Conservation (phyloP, 2,113 vertebrate species). For the Oncorhynchus kisutch region DNA sequence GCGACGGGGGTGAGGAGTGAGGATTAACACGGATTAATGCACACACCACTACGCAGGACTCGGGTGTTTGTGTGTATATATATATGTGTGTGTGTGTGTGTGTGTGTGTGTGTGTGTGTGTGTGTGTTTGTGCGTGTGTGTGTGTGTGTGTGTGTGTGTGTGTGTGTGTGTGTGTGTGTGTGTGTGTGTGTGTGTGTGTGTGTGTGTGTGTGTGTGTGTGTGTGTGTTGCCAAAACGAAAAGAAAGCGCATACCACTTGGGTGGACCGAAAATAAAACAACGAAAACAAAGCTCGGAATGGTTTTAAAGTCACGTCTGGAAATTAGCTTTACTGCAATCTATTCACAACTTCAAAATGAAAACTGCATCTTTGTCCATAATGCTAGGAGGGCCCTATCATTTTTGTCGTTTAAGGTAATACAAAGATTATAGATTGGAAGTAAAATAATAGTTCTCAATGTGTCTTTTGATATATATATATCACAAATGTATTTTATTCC, state of each 20-base stretch:
- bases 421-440: no score
- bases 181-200: not conserved
- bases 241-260: conserved; percentile 18
- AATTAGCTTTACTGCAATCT: no score
- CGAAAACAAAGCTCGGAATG: conserved; percentile 31
- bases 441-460: no score
- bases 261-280: conserved; percentile 16
- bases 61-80: not conserved
- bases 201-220: no score
- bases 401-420: no score
- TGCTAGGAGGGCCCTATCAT: no score
- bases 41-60: conserved; percentile 12
- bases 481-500: no score
- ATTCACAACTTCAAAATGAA: no score
- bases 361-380: no score
- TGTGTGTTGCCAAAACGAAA: conserved; percentile 6
- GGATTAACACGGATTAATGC: conserved; percentile 69
- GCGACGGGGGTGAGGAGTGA: conserved; percentile 66
- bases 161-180: not conserved
- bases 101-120: no score
- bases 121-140: not conserved
- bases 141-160: not conserved
- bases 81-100: not conserved
- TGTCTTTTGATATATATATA: no score
- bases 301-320: not conserved